Evolutionary conservation across 2,797 vertebrate genomes (phyloP), one percentile per base, ranked within the genome.

Genomic region (Sparidentex hasta): DNA sequence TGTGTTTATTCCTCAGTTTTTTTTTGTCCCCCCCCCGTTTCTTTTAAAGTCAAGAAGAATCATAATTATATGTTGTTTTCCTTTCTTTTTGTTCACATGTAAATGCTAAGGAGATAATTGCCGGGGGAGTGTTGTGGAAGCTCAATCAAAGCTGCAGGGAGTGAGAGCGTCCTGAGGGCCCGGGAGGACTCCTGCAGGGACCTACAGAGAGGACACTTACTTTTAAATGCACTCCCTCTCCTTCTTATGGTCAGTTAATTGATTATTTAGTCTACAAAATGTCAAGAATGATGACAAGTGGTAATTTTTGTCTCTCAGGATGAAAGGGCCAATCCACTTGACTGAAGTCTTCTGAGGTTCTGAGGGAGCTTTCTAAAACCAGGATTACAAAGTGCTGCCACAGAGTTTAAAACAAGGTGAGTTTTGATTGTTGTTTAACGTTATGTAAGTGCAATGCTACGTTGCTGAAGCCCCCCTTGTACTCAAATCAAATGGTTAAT

Each of bases 61-160:
- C 77, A 70, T 82, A 82, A 88, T 87, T 84, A 82, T 85, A 82
- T 78, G 87, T 93, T 92, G 90, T 92, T 94, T 93, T 89, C 85
- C 83, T 91, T 82, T 88, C 67, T 82, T 87, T 82, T 88, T 84
- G 80, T 93, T 80, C 65, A 29, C 68, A 90, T 93, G 88, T 85
- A 86, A 93, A 93, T 92, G 82, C 67, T 85, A 81, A 90, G 81
- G 72, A 87, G 88, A 91, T 94, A 90, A 92, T 91, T 92, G 80
- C 27, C 1, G 4, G 46, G 62, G 61, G 74, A 76, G 71, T 92
- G 87, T 87, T 87, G 81, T 88, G 86, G 86, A 92, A 91, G 83
- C 89, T 84, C 43, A 57, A 86, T 88, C 80, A 91, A 87, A 91
- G 85, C 29, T 7, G 0, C 5, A 2, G 48, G 56, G 83, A 89